Conservation (phyloP, 2,888 invertebrate species). For the Pediacus dermestoides region DNA sequence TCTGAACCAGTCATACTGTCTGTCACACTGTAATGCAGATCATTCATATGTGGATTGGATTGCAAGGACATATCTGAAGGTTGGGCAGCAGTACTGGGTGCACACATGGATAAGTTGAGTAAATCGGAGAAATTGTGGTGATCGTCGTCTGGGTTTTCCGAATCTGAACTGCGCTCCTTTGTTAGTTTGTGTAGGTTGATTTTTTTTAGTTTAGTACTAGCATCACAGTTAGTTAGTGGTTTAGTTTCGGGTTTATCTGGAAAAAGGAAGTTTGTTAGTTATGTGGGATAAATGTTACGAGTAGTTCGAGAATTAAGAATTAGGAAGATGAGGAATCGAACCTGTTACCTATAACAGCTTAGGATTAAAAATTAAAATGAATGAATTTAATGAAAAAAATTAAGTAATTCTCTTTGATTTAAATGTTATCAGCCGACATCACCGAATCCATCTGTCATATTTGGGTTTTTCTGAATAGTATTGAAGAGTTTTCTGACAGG, state of each 20-base stretch:
- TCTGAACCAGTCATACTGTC: constrained; percentile 56
- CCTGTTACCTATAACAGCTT: no score
- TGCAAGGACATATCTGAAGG: constrained; percentile 37
- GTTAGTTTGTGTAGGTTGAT: constrained; percentile 20
- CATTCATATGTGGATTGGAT: constrained; percentile 33
- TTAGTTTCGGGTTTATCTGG: constrained; percentile 28
- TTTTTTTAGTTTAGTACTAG: constrained; percentile 31
- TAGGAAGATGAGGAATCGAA: no score
- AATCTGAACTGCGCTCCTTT: constrained; percentile 39
- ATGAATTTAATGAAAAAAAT: no score
- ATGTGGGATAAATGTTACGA: no score
- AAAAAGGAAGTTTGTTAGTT: constrained; percentile 9
- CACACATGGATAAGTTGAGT: constrained; percentile 45
- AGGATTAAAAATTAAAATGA: no score
- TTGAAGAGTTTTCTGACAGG: no score
- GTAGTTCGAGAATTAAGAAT: no score
- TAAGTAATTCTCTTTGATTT: no score
- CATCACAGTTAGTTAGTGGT: constrained; percentile 37
- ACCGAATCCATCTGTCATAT: no score
- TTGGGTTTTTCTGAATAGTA: no score
- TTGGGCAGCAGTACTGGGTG: constrained; percentile 37
- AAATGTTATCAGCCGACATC: no score
- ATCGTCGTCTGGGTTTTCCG: constrained; percentile 42
- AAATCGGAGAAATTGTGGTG: constrained; percentile 46
- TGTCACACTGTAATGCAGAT: constrained; percentile 43